Base-by-base conservation (phyloP, 1,140 invertebrate species). In the Drosophila rhopaloa region DNA sequence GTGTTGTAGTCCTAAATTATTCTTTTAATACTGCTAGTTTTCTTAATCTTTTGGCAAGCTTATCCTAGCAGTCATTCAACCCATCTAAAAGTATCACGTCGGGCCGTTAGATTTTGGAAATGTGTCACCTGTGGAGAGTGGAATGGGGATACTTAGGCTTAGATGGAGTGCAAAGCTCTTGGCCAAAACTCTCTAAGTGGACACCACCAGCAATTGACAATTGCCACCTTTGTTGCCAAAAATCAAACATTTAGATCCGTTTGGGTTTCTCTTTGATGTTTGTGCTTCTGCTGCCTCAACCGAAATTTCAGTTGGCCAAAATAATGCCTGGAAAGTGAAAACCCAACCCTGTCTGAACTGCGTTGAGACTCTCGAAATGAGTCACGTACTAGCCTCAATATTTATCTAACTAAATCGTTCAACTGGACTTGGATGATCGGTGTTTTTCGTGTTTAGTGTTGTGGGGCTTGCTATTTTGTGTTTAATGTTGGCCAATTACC, bases 401-500 rank as follows among this genome's bases (percentile, higher is more conserved):
- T 76, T 60, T 85, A 61, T 56, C 74, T 51, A 68, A 61, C 50
- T 77, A 77, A 77, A 77, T 77, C 75, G 37, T 43, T 48, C 5
- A 32, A 54, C 59, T 58, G 53, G 40, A 41, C 53, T 51, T 8
- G 48, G 16, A 40, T 55, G 63, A 43, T 56, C 27, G 50, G 14
- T 48, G 40, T n/a, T 27, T 27, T 41, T 55, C 43, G 51, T 38
- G n/a, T 19, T 46, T 65, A 41, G 24, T 46, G 58, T 53, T 70
- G 38, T n/a, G 40, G 6, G 47, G 41, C 8, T 32, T 32, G 29
- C 66, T 53, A 56, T 73, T 81, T 61, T 61, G 47, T 58, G 58
- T 81, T 84, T 85, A 81, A 85, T 85, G 82, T 85, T 88, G 79
- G 75, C 63, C 81, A 86, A 86, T 86, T 86, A 86, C 65, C 61